Evolutionary conservation across 2,797 vertebrate genomes (phyloP).

Genomic region (Ctenochaetus hawaiiensis): DNA sequence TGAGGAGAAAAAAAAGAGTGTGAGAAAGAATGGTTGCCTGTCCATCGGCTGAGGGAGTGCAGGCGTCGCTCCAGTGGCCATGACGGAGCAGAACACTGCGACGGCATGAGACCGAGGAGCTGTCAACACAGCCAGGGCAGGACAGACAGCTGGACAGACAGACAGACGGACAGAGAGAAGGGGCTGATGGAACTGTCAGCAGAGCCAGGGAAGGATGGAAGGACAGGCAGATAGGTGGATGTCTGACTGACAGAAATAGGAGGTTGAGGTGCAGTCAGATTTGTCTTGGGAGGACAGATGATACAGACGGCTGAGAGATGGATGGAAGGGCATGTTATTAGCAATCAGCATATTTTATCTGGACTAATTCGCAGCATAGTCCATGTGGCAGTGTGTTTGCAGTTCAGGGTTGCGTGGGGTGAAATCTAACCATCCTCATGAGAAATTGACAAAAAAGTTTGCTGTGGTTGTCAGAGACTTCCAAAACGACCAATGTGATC

Average conservation of each 20-base stretch:
- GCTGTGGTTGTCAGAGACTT: background rate
- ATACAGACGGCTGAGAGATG: slow-evolving; percentile 37
- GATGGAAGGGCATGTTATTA: slow-evolving; percentile 34
- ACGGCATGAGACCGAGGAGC: slow-evolving; percentile 77
- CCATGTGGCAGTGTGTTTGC: background rate
- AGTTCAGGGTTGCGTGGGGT: background rate
- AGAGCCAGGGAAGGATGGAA: slow-evolving; percentile 62
- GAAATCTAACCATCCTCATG: background rate
- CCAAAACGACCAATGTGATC: background rate
- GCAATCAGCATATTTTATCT: slow-evolving; percentile 44
- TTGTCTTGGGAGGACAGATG: slow-evolving; percentile 36
- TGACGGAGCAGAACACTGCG: slow-evolving; percentile 79
- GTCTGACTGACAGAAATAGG: slow-evolving; percentile 54
- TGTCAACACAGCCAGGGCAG: slow-evolving; percentile 76
- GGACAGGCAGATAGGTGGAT: slow-evolving; percentile 58
- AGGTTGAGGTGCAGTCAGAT: slow-evolving; percentile 53
- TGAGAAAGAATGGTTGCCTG: slow-evolving; percentile 68
- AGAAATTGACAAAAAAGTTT: background rate
- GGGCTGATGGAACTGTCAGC: slow-evolving; percentile 75
- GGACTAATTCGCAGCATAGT: slow-evolving; percentile 15
- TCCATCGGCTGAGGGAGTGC: slow-evolving; percentile 74
- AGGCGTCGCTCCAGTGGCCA: slow-evolving; percentile 81
- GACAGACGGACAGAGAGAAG: slow-evolving; percentile 61
- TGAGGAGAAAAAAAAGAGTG: slow-evolving; percentile 25
- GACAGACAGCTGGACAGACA: slow-evolving; percentile 60